These are phyloP conservation scores for Notocelia uddmanniana DNA, from an alignment of 2,888 invertebrate genomes.

Conservation along the genomic window DNA sequence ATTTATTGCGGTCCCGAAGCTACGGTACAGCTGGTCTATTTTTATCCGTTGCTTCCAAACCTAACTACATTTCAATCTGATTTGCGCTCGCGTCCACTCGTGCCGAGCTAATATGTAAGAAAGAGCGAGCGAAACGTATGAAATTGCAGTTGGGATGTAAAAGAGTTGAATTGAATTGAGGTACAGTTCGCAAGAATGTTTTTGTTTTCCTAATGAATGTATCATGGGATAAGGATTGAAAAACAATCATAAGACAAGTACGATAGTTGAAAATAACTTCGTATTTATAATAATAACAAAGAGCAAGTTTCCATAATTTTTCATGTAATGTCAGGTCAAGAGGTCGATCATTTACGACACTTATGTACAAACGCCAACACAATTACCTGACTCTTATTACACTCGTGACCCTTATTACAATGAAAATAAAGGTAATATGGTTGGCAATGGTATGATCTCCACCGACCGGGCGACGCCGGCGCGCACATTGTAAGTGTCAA, in stretches of 20 bases:
- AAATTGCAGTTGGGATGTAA: not conserved
- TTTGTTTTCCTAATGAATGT: not conserved
- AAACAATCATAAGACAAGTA: not conserved
- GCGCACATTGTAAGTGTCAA: slow-evolving; percentile 1
- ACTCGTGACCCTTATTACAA: too few species aligned
- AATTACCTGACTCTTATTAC: too few species aligned
- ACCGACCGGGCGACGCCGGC: slow-evolving; percentile 3
- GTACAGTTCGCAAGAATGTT: slow-evolving; percentile 13
- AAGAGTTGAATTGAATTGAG: not conserved
- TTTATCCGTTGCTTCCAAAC: not conserved
- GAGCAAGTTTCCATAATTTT: too few species aligned
- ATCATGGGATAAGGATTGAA: not conserved
- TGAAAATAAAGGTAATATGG: too few species aligned
- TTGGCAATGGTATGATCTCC: not conserved
- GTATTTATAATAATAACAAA: too few species aligned
- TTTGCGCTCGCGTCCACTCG: not conserved
- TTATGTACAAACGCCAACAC: too few species aligned
- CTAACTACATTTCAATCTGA: not conserved
- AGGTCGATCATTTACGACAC: too few species aligned
- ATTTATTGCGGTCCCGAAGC: slow-evolving; percentile 65
- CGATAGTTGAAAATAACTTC: not conserved
- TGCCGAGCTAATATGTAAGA: not conserved
- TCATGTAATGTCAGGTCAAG: too few species aligned
- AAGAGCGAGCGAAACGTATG: not conserved
- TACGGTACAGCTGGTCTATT: slow-evolving; percentile 45